Percentiles rank a stretch among this genome's conserved stretches.
Conservation (phyloP, 2,888 invertebrate genomes). For the Pomacea canaliculata region DNA sequence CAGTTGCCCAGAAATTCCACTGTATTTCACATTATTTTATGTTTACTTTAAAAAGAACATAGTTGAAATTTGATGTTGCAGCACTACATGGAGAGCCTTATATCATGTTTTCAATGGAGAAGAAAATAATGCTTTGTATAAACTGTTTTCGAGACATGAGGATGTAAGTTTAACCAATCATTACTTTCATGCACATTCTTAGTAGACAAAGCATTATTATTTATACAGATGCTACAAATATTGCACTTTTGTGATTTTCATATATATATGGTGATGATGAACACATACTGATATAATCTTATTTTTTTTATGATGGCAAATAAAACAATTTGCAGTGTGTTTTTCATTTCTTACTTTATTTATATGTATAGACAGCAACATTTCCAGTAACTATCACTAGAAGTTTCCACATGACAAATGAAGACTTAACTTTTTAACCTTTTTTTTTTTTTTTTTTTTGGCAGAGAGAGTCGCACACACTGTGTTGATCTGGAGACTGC, state of each 20-base stretch:
- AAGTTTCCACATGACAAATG: too few species aligned
- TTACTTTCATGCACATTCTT: not conserved
- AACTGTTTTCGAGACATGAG: constrained; percentile 81
- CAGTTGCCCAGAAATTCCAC: not conserved
- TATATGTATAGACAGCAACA: too few species aligned
- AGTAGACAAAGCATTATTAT: not conserved
- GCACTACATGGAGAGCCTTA: constrained; percentile 79
- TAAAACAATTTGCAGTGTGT: too few species aligned
- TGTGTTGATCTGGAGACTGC: constrained; percentile 83
- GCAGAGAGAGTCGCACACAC: constrained; percentile 77
- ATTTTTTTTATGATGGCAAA: too few species aligned
- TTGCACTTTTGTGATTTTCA: too few species aligned
- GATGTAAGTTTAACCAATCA: constrained; percentile 48
- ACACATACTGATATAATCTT: too few species aligned
- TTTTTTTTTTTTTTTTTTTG: constrained; percentile 17
- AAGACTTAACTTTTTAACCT: too few species aligned
- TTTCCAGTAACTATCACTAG: too few species aligned
- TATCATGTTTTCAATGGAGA: constrained; percentile 81
- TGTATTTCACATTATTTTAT: not conserved
- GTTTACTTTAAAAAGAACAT: too few species aligned
- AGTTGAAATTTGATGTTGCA: constrained; percentile 37
- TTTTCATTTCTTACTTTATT: too few species aligned
- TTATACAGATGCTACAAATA: not conserved
- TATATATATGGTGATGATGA: too few species aligned
- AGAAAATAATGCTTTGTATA: constrained; percentile 80